Evolutionary conservation across 2,888 invertebrate species (phyloP).

Genomic region (Chloromyia formosa): DNA sequence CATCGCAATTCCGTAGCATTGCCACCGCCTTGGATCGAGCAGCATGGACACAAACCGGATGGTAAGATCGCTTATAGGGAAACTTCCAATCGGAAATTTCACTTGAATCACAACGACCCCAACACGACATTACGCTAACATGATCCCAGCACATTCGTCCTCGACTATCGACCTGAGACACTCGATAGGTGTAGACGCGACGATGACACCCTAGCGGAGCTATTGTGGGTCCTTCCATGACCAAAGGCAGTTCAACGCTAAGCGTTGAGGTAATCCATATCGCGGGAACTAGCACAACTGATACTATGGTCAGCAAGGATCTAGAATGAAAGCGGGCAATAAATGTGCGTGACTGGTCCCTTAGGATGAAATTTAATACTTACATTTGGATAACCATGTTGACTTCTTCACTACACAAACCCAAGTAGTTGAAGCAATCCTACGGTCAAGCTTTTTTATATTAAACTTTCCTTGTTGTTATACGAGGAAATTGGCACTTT

Average conservation of each 20-base stretch:
- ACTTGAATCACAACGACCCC: constrained; percentile 84
- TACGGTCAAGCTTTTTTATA: constrained; percentile 17
- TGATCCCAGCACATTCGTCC: constrained; percentile 80
- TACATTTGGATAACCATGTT: constrained; percentile 28
- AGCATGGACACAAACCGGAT: constrained; percentile 86
- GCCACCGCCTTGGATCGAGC: constrained; percentile 72
- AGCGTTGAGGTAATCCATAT: constrained; percentile 16
- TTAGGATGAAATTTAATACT: not conserved
- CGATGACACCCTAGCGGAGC: constrained; percentile 74
- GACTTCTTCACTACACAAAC: not conserved
- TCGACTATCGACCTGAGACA: constrained; percentile 65
- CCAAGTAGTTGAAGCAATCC: not conserved
- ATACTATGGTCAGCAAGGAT: constrained; percentile 11
- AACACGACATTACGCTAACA: constrained; percentile 79
- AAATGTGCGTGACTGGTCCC: not conserved
- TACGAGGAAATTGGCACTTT: not conserved
- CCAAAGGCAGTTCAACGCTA: constrained; percentile 56
- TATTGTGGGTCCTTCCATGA: constrained; percentile 58
- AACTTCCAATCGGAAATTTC: constrained; percentile 91
- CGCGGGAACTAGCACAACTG: constrained; percentile 51
- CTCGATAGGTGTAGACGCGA: constrained; percentile 72
- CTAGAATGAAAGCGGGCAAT: not conserved
- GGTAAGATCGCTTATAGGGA: constrained; percentile 85
- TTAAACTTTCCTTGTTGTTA: not conserved
- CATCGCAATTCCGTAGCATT: constrained; percentile 78